These are phyloP conservation scores for Neotoxoptera formosana DNA, from an alignment of 1,140 invertebrate genomes.

Conservation along the genomic window DNA sequence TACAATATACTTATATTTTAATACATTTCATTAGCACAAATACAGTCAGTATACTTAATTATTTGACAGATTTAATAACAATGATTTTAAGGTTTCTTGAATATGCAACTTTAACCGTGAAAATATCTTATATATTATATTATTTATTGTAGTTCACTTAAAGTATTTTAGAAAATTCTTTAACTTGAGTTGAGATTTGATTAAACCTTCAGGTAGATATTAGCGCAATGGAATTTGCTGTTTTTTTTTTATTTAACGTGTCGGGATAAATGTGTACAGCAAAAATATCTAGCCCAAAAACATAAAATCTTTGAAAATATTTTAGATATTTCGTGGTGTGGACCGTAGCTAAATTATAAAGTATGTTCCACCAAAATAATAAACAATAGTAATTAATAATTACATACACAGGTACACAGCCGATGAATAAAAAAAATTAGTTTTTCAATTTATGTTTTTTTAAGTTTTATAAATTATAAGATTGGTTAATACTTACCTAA, in stretches of 20 bases:
- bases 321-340: neutral
- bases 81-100: neutral
- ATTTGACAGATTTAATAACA: neutral
- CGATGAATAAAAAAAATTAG: no score
- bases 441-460: no score
- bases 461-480: no score
- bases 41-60: neutral
- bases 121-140: neutral
- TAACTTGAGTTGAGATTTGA: neutral
- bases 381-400: neutral
- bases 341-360: neutral
- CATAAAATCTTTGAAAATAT: neutral
- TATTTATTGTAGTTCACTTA: neutral
- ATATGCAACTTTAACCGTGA: neutral
- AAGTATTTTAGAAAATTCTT: slow-evolving; percentile 33
- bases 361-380: neutral
- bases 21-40: neutral
- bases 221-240: neutral
- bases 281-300: neutral
- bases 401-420: no score
- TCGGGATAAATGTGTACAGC: neutral
- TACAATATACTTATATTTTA: neutral
- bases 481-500: no score
- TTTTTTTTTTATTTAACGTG: neutral
- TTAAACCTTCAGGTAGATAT: slow-evolving; percentile 36